Conservation (phyloP, 2,797 vertebrate species). For the Amniataba percoides region DNA sequence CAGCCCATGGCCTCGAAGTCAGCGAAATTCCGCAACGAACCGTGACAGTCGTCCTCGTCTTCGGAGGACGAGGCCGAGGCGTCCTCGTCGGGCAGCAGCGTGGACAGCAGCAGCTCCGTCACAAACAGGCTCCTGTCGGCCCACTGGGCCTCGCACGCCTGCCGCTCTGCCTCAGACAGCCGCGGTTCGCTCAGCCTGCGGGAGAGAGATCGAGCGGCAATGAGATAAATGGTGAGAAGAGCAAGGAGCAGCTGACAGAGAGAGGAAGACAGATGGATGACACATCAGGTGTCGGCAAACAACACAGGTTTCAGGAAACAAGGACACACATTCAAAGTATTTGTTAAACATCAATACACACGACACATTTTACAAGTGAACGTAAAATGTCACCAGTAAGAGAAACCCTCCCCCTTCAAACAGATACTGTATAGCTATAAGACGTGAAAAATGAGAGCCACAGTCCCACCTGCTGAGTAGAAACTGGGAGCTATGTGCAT, state of each 20-base stretch:
- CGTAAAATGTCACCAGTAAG: not conserved
- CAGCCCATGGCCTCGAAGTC: conserved; percentile 99
- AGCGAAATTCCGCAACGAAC: conserved; percentile 90
- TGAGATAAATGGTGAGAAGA: not conserved
- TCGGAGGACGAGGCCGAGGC: conserved; percentile 85
- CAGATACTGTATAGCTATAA: not conserved
- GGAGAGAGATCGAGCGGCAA: not conserved
- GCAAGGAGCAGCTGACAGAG: not conserved
- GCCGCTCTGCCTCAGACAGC: conserved; percentile 95
- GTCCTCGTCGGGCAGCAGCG: conserved; percentile 94
- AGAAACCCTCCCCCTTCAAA: too few species aligned
- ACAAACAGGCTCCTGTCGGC: conserved; percentile 97
- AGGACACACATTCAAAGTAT: too few species aligned
- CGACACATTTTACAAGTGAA: not conserved
- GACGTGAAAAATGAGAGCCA: not conserved
- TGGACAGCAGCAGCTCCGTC: conserved; percentile 97
- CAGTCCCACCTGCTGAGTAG: conserved; percentile 89
- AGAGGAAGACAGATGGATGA: not conserved
- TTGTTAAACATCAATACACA: not conserved
- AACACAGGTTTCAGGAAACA: not conserved
- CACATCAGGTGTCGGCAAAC: not conserved
- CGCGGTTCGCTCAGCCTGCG: conserved; percentile 95
- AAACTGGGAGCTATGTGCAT: conserved; percentile 93
- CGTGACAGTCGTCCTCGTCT: conserved; percentile 90
- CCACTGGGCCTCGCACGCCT: conserved; percentile 94